Evolutionary conservation across 2,113 vertebrate species (phyloP).

Genomic region (Pterocles orientalis): DNA sequence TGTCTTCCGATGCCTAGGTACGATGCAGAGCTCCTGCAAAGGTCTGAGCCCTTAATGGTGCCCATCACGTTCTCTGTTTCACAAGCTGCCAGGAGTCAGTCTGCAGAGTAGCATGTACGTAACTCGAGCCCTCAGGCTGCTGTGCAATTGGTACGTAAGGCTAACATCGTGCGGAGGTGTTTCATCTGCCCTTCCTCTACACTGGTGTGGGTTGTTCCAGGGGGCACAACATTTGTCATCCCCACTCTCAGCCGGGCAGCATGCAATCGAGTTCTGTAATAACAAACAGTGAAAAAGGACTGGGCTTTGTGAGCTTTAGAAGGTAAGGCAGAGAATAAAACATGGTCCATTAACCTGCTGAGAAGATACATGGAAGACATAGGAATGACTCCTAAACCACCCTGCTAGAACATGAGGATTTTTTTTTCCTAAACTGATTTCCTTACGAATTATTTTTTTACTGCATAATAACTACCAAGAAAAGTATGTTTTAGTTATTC

Average conservation of each 20-base stretch:
- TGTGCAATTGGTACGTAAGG: not conserved
- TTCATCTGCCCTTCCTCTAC: not conserved
- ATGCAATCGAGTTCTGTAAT: not conserved
- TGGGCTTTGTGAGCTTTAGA: constrained; percentile 32
- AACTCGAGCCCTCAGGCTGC: not conserved
- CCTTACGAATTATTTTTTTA: constrained; percentile 67
- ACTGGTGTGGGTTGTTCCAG: not conserved
- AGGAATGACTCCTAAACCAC: constrained; percentile 27
- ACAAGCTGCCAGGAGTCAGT: not conserved
- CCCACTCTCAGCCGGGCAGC: not conserved
- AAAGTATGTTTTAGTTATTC: constrained; percentile 79
- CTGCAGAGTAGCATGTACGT: not conserved
- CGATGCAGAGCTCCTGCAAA: not conserved
- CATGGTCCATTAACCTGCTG: constrained; percentile 47
- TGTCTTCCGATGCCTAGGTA: not conserved
- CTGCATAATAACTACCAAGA: constrained; percentile 70
- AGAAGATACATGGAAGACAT: constrained; percentile 55
- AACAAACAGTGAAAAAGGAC: constrained; percentile 20
- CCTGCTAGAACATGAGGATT: constrained; percentile 25
- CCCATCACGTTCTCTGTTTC: not conserved
- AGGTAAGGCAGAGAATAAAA: constrained; percentile 53
- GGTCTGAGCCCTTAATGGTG: not conserved
- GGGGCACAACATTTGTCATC: not conserved
- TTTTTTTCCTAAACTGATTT: constrained; percentile 58
- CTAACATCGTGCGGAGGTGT: not conserved